Evolutionary conservation across 2,797 vertebrate species (phyloP).

Genomic region (Hippoglossus hippoglossus): DNA sequence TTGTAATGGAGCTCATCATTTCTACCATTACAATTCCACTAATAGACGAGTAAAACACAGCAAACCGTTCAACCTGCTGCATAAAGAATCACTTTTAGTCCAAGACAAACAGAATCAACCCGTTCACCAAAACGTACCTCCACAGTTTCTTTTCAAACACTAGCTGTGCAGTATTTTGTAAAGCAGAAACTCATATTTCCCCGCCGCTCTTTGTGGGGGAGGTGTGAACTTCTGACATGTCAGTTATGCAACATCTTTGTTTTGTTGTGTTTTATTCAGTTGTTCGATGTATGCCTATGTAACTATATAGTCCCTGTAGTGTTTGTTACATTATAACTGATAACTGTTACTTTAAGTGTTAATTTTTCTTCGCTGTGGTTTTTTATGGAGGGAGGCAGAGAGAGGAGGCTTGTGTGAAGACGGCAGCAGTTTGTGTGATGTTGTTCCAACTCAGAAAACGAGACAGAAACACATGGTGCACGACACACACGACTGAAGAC

Average conservation of each 20-base stretch:
- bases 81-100: neutral
- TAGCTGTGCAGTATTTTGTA: slow-evolving; percentile 79
- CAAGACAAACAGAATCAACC: neutral
- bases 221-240: slow-evolving; percentile 31
- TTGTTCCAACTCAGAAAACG: neutral
- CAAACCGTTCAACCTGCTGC: neutral
- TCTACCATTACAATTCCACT: neutral
- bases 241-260: slow-evolving; percentile 49
- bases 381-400: slow-evolving; percentile 28
- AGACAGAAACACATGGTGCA: slow-evolving; percentile 24
- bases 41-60: slow-evolving; percentile 6
- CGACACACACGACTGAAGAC: slow-evolving; percentile 32
- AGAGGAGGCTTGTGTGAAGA: slow-evolving; percentile 7
- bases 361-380: slow-evolving; percentile 41
- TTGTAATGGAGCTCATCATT: neutral
- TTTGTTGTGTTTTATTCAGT: slow-evolving; percentile 59
- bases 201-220: slow-evolving; percentile 32
- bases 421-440: slow-evolving; percentile 26
- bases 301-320: slow-evolving; percentile 51
- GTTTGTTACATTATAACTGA: slow-evolving; percentile 57
- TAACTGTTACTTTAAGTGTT: slow-evolving; percentile 67
- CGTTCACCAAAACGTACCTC: slow-evolving; percentile 35
- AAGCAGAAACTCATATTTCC: slow-evolving; percentile 61
- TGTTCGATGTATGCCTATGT: slow-evolving; percentile 49
- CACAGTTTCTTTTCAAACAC: slow-evolving; percentile 70